These are phyloP conservation scores for Dasysyrphus tricinctus DNA, from an alignment of 2,888 invertebrate genomes.

Conservation along the genomic window DNA sequence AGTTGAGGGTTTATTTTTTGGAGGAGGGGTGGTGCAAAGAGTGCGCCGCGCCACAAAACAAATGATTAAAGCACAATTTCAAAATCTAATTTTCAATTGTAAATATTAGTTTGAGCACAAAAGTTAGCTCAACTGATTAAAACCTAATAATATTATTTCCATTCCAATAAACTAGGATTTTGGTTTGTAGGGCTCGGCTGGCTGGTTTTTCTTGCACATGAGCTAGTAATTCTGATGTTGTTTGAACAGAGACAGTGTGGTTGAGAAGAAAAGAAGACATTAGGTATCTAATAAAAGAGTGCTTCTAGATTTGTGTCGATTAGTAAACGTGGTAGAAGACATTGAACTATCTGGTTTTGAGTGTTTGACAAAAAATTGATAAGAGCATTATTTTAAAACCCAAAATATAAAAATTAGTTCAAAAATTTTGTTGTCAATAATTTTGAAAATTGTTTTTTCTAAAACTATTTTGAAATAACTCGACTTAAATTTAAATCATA, in stretches of 20 bases:
- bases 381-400: no score
- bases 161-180: slow-evolving; percentile 51
- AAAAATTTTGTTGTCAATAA: no score
- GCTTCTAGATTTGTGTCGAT: no score
- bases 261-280: background rate
- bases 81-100: slow-evolving; percentile 75
- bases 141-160: slow-evolving; percentile 83
- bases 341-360: no score
- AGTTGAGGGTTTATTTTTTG: slow-evolving; percentile 14
- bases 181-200: background rate
- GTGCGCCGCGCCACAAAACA: slow-evolving; percentile 64
- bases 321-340: no score
- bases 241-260: background rate
- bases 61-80: slow-evolving; percentile 76
- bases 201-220: background rate
- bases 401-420: no score
- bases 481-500: no score
- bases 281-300: no score
- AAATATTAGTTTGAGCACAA: slow-evolving; percentile 73
- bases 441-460: no score
- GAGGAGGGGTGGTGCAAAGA: background rate
- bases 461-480: no score
- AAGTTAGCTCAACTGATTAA: slow-evolving; percentile 80
- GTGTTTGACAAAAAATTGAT: no score
- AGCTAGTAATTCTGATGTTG: background rate